These are phyloP conservation scores for Zaprionus bogoriensis DNA, from an alignment of 2,888 invertebrate genomes.

Conservation along the genomic window DNA sequence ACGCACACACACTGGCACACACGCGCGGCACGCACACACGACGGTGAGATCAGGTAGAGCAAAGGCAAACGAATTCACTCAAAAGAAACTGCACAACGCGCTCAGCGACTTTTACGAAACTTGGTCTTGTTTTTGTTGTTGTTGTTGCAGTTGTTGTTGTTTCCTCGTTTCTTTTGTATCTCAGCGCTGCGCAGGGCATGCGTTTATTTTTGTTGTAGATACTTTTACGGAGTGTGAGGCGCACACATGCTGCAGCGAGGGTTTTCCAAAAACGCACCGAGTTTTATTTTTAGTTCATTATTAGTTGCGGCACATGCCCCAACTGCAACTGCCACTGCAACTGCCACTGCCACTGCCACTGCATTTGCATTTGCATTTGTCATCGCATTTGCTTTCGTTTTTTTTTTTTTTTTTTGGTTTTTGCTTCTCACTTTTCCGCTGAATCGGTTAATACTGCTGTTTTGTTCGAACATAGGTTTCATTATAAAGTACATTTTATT, in stretches of 20 bases:
- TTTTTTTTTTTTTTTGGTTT: slow-evolving; percentile 20
- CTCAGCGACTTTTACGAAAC: slow-evolving; percentile 71
- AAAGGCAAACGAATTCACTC: slow-evolving; percentile 58
- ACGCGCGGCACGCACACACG: background rate
- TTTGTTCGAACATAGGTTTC: slow-evolving; percentile 29
- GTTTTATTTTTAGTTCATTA: slow-evolving; percentile 30
- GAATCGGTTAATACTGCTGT: slow-evolving; percentile 44
- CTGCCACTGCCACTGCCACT: background rate
- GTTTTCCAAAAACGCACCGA: slow-evolving; percentile 40
- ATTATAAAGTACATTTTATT: slow-evolving; percentile 35
- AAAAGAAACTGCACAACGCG: slow-evolving; percentile 62
- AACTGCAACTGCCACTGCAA: background rate
- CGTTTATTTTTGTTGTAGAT: slow-evolving; percentile 66
- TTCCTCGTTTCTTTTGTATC: slow-evolving; percentile 47
- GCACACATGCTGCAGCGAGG: slow-evolving; percentile 45
- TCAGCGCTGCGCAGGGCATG: slow-evolving; percentile 64
- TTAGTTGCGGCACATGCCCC: slow-evolving; percentile 34
- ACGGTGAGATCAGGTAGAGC: slow-evolving; percentile 51
- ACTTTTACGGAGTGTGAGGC: slow-evolving; percentile 39
- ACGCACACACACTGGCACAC: slow-evolving; percentile 14
- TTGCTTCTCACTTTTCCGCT: slow-evolving; percentile 52
- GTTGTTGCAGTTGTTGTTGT: no score
- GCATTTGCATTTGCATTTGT: slow-evolving; percentile 44
- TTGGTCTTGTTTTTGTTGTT: slow-evolving; percentile 29
- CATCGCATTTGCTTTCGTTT: slow-evolving; percentile 41